phyloP scores from a whole-genome alignment of 2,797 vertebrate genomes.

The Macrochelys suwanniensis region DNA sequence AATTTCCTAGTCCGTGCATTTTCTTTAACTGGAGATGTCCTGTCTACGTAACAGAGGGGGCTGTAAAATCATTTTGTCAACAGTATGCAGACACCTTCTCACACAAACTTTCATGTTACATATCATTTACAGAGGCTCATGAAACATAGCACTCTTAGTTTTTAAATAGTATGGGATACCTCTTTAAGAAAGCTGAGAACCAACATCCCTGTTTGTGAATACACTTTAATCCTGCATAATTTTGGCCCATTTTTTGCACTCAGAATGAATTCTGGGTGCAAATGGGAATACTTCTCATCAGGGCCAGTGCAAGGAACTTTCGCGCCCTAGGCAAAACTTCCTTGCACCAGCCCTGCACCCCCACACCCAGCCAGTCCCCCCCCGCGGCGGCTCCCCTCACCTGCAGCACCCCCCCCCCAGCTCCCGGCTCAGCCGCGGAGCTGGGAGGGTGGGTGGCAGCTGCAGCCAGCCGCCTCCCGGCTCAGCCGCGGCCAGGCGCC shows the following conservation, averaged over 20 bases:
- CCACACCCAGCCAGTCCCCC: no score
- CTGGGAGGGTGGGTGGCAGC: no score
- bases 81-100: not conserved
- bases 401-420: no score
- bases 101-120: not conserved
- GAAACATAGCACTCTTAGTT: no score
- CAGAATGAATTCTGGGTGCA: not conserved
- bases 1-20: not conserved
- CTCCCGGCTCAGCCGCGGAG: no score
- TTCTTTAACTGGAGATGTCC: not conserved
- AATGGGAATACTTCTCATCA: not conserved
- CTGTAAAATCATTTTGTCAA: not conserved
- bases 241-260: not conserved
- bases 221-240: not conserved
- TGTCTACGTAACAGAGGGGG: not conserved
- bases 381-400: no score
- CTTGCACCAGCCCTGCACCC: no score
- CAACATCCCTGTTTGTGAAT: not conserved
- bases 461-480: no score
- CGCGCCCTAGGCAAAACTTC: no score
- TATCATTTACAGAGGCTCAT: not conserved
- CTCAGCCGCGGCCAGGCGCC: no score
- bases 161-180: not conserved
- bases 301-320: no score
- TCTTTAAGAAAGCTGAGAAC: not conserved